Base-by-base conservation (phyloP, 2,113 vertebrate genomes). In the Hepsetus odoe region DNA sequence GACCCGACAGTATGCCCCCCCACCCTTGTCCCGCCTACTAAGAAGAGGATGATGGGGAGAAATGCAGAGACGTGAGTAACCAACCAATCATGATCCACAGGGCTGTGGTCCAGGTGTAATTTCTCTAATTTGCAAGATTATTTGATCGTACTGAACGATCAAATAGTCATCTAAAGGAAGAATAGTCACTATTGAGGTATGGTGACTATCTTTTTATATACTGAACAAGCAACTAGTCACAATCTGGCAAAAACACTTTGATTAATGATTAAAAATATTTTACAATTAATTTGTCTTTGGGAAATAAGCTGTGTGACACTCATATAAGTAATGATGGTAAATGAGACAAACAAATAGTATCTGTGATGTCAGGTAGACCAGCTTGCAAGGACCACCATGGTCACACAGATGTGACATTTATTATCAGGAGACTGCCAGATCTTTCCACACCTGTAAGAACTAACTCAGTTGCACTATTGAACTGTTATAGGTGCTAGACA, bases 1-100 rank as follows among this genome's bases (percentile, higher is more conserved):
- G 59, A 80, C 83, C 62, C 59, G 55, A 88, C 62, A 74, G 53
- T 79, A 87, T 84, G 83, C 72, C 79, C 72, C 38, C 69, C 77
- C 2, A 12, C 11, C 51, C 51, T 7, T 5, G 5, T 22, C 51
- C 22, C 64, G 75, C 1, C 16, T 20, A 14, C 46, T 82, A 72
- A 82, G n/a, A 66, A 56, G 26, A 46, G 53, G 40, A 76, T 66
- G 72, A 73, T 38, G 44, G 73, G 69, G 38, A 35, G 51, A 69
- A 35, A 69, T 77, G 75, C 38, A 71, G 44, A 74, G 30, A 61
- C 51, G 74, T 46, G 74, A 20, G 30, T 77, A 44, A 69, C 70
- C 28, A n/a, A 49, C 64, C 62, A 30, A 66, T 75, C 58, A 67
- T 82, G 71, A 66, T 83, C 26, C 64, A 69, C 61, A 33, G 56